These are phyloP conservation scores for Eupsittula cactorum DNA, from an alignment of 2,113 vertebrate species.

Conservation along the genomic window DNA sequence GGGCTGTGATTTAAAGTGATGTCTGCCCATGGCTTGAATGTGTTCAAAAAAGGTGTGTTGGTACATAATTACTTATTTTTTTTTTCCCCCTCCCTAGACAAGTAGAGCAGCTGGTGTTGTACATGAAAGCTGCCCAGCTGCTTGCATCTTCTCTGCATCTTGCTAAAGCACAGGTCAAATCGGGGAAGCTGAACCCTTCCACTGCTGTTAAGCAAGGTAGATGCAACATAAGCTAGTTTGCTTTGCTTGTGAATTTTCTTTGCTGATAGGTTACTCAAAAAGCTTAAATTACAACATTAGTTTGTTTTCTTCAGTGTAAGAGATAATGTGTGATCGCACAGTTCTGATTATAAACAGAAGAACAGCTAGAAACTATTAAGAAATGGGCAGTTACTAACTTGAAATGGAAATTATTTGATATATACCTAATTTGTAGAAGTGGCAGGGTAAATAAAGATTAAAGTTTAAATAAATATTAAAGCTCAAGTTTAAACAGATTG, in stretches of 20 bases:
- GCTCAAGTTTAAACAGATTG: neutral
- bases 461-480: neutral
- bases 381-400: neutral
- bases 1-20: neutral
- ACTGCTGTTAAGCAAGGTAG: constrained; percentile 94
- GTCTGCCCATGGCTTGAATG: neutral
- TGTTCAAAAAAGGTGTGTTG: neutral
- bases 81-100: constrained; percentile 71
- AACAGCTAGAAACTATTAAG: neutral
- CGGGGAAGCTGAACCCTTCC: constrained; percentile 92
- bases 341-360: neutral
- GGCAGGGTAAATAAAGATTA: neutral
- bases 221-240: neutral
- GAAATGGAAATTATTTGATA: neutral
- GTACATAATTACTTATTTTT: neutral
- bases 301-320: neutral
- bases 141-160: constrained; percentile 93
- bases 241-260: neutral
- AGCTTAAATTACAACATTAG: neutral
- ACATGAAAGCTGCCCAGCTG: constrained; percentile 96
- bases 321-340: neutral
- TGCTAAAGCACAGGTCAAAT: constrained; percentile 95
- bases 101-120: constrained; percentile 94
- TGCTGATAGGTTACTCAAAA: neutral
- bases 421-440: neutral